A percentile compares a stretch with the other conserved stretches of the same genome.
Conservation (phyloP, 2,888 invertebrate species). For the Campoletis raptor region DNA sequence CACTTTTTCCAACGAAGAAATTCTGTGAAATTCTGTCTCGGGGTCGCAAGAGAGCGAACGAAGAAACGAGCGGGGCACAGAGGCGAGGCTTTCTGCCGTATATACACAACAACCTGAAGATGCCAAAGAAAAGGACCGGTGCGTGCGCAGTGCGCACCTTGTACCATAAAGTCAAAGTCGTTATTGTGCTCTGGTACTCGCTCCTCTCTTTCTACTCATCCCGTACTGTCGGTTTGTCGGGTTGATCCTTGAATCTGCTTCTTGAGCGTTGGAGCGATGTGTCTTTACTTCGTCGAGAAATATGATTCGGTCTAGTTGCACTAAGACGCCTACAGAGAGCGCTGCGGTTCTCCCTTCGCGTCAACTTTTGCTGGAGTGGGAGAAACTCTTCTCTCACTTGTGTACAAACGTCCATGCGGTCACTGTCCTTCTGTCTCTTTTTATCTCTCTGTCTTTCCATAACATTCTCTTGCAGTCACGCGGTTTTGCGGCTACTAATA, state of each 20-base stretch:
- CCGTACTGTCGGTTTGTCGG: conserved; percentile 2
- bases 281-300: not conserved
- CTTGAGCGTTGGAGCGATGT: conserved; percentile 2
- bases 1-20: conserved; percentile 74
- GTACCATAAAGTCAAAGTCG: conserved; percentile 76
- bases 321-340: not conserved
- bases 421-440: conserved; percentile 19
- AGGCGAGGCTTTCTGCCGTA: conserved; percentile 37
- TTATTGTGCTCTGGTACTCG: conserved; percentile 41
- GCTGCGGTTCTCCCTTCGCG: not conserved
- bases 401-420: conserved; percentile 43
- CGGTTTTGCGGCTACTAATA: not conserved
- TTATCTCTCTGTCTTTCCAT: not conserved
- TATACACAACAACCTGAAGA: conserved; percentile 35
- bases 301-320: not conserved
- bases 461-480: not conserved
- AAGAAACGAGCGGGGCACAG: conserved; percentile 5
- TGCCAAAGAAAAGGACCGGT: conserved; percentile 56
- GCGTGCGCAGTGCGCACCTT: conserved; percentile 75
- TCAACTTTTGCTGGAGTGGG: not conserved
- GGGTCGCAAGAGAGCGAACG: conserved; percentile 50
- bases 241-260: not conserved
- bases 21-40: conserved; percentile 75
- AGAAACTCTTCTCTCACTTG: conserved; percentile 11
- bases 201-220: conserved; percentile 4